phyloP scores from a whole-genome alignment of 1,140 invertebrate species.

The Drosophila simulans region DNA sequence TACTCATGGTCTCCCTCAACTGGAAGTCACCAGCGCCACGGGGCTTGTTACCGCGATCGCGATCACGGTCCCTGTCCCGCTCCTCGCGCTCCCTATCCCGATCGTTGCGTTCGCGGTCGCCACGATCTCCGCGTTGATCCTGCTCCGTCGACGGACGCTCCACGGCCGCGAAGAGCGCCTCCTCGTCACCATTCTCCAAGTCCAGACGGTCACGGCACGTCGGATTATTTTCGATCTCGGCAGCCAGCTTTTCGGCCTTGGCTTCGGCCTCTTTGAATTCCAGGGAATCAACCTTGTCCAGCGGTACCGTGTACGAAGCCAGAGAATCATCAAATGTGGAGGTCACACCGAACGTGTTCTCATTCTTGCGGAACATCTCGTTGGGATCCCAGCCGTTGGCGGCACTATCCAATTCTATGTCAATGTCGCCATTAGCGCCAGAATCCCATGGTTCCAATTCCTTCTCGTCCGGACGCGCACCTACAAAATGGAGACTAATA shows the following conservation, averaged over 20 bases:
- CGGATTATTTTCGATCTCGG: constrained; percentile 94
- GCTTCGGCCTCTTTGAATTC: constrained; percentile 94
- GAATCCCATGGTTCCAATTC: constrained; percentile 96
- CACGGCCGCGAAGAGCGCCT: constrained; percentile 90
- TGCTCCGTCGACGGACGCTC: constrained; percentile 84
- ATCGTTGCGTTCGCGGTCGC: constrained; percentile 65
- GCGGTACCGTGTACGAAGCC: constrained; percentile 93
- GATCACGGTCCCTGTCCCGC: constrained; percentile 73
- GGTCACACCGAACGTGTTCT: constrained; percentile 94
- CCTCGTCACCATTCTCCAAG: constrained; percentile 96
- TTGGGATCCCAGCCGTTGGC: constrained; percentile 97
- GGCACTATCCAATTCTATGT: constrained; percentile 88
- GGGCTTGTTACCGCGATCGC: constrained; percentile 70
- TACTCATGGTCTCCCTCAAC: constrained; percentile 76
- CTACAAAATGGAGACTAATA: constrained; percentile 32
- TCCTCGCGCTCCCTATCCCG: constrained; percentile 72
- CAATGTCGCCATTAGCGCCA: constrained; percentile 87
- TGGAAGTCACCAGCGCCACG: constrained; percentile 65
- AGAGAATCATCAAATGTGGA: constrained; percentile 94
- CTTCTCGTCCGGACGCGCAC: constrained; percentile 88
- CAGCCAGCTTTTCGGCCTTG: constrained; percentile 94
- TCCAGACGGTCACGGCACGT: constrained; percentile 92
- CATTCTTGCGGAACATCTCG: constrained; percentile 98
- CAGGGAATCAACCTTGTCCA: constrained; percentile 93
- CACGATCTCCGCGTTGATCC: constrained; percentile 50